Evolutionary conservation across 2,888 invertebrate species (phyloP).

Genomic region (Drosophila lutescens): DNA sequence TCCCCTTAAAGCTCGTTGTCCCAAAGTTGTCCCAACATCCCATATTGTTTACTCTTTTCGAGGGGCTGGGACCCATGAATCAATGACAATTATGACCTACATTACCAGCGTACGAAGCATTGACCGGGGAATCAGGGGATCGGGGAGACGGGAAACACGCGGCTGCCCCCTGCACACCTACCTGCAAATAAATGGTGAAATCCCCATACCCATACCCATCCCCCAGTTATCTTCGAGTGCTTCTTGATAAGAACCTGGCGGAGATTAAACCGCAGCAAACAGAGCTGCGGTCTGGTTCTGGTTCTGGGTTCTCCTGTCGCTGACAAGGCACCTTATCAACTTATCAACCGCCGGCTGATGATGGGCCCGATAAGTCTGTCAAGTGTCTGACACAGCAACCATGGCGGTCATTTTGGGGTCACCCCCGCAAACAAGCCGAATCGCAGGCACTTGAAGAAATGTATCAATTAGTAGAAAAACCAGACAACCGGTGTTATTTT

Average conservation of each 20-base stretch:
- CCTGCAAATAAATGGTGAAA: constrained; percentile 1
- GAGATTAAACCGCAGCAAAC: constrained; percentile 33
- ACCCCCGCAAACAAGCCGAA: constrained; percentile 12
- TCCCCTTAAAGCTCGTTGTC: constrained; percentile 20
- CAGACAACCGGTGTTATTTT: background rate
- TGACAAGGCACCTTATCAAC: constrained; percentile 38
- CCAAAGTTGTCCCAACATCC: constrained; percentile 50
- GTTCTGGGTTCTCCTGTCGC: constrained; percentile 6
- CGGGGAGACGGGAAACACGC: constrained; percentile 7
- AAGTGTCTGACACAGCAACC: constrained; percentile 39
- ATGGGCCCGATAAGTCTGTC: constrained; percentile 45
- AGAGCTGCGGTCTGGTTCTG: constrained; percentile 6
- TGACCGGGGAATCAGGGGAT: constrained; percentile 2
- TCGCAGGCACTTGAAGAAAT: background rate
- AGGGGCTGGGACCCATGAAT: constrained; percentile 8
- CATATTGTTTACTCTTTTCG: background rate
- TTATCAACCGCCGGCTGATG: constrained; percentile 50
- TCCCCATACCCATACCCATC: background rate
- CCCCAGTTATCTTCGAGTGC: constrained; percentile 23
- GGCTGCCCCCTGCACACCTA: constrained; percentile 3
- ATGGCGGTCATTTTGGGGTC: constrained; percentile 69
- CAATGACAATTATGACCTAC: constrained; percentile 38
- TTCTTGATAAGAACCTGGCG: constrained; percentile 25
- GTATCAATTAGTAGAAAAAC: background rate
- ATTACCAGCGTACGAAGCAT: constrained; percentile 19